Conservation (phyloP, 2,888 invertebrate species). For the Crepidodera aurea region DNA sequence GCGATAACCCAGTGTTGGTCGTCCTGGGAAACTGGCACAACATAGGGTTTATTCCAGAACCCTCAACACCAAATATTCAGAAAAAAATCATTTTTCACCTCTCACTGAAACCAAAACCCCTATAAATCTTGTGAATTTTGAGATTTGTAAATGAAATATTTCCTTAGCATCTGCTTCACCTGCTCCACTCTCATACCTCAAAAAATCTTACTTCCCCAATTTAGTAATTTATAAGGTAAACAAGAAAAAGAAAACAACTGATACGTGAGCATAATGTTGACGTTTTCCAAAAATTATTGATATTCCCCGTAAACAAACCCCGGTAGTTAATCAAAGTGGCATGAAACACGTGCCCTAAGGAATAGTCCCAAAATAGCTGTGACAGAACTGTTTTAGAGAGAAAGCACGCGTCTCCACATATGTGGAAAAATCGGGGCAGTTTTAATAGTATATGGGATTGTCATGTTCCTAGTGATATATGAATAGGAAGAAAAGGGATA, state of each 20-base stretch:
- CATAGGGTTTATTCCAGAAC: too few relatives aligned
- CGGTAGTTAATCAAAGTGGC: slow-evolving; percentile 48
- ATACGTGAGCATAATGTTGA: slow-evolving; percentile 39
- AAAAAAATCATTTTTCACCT: too few relatives aligned
- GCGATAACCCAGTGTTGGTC: too few relatives aligned
- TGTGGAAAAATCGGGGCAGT: slow-evolving; percentile 44
- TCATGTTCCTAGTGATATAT: neutral
- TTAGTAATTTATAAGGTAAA: slow-evolving; percentile 41
- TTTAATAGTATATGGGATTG: slow-evolving; percentile 15
- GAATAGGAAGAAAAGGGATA: too few relatives aligned
- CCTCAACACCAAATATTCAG: too few relatives aligned
- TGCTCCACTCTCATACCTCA: slow-evolving; percentile 20
- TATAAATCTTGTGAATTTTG: slow-evolving; percentile 23
- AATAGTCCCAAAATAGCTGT: slow-evolving; percentile 51
- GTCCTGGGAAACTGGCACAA: too few relatives aligned
- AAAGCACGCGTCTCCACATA: slow-evolving; percentile 51
- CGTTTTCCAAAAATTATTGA: slow-evolving; percentile 47
- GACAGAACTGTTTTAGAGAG: slow-evolving; percentile 50
- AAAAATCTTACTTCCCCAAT: slow-evolving; percentile 28
- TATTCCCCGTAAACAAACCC: slow-evolving; percentile 52
- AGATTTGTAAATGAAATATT: slow-evolving; percentile 29
- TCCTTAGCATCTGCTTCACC: slow-evolving; percentile 31
- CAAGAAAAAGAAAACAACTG: slow-evolving; percentile 38
- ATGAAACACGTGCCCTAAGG: slow-evolving; percentile 44
- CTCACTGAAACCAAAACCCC: neutral